Percentiles rank a stretch among this genome's conserved stretches.
Evolutionary conservation across 2,113 vertebrate species (phyloP).

Genomic region (Orthonyx spaldingii): DNA sequence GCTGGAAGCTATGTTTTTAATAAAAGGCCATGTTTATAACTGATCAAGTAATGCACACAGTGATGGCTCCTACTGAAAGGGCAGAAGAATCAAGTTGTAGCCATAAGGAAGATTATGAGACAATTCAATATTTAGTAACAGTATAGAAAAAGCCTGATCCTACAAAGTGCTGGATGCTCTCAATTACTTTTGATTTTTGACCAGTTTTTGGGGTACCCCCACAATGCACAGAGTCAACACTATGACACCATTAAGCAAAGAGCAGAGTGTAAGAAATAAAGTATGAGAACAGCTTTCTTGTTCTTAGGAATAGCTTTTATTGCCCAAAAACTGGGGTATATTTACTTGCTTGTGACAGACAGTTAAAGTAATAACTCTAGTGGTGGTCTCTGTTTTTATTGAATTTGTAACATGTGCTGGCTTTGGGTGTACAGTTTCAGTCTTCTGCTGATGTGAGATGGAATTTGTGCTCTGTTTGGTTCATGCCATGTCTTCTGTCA

Average conservation of each 20-base stretch:
- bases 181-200: neutral
- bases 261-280: neutral
- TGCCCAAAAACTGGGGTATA: neutral
- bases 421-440: neutral
- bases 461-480: conserved; percentile 6
- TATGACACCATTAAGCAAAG: conserved; percentile 30
- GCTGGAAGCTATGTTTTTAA: conserved; percentile 18
- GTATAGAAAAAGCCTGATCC: neutral
- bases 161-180: neutral
- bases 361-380: neutral
- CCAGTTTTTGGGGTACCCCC: neutral
- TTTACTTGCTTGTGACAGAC: conserved; percentile 11
- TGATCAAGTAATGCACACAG: neutral
- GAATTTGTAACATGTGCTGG: neutral
- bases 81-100: neutral
- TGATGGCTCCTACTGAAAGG: conserved; percentile 21
- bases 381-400: neutral
- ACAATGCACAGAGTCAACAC: neutral
- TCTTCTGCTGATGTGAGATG: neutral
- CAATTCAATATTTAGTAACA: neutral
- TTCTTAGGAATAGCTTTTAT: conserved; percentile 9
- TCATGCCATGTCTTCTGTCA: conserved; percentile 23
- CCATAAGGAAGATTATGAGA: conserved; percentile 5
- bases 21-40: conserved; percentile 52
- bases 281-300: neutral